Percentiles rank a stretch among this genome's conserved stretches.
Conservation (phyloP, 2,797 vertebrate genomes). For the Pteronotus mesoamericanus region DNA sequence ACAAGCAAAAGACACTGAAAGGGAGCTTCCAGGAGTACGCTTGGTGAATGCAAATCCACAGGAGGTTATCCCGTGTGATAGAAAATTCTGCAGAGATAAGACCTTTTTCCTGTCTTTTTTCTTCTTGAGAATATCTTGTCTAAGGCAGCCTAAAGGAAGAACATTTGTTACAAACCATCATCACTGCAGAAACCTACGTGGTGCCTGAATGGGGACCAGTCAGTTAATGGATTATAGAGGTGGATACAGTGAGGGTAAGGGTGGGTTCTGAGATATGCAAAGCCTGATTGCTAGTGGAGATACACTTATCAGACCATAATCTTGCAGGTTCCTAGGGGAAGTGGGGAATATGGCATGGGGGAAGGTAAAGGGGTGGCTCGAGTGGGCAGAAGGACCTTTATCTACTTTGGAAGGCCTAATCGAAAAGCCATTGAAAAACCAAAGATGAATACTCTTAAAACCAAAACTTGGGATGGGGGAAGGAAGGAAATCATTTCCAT, state of each 20-base stretch:
- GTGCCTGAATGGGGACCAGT: not conserved
- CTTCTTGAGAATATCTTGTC: slow-evolving; percentile 17
- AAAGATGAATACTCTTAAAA: not conserved
- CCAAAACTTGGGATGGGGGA: not conserved
- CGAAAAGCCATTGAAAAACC: not conserved
- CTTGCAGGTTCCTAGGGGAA: slow-evolving; percentile 33
- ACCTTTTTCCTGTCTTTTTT: not conserved
- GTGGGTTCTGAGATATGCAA: slow-evolving; percentile 68
- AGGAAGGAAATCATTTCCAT: not conserved
- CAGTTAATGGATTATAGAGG: not conserved
- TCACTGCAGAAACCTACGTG: not conserved
- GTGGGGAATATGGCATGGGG: not conserved
- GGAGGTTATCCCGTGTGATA: not conserved
- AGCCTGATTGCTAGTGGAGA: slow-evolving; percentile 12
- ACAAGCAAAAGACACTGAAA: not conserved
- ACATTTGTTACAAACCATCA: not conserved
- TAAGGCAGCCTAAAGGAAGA: not conserved
- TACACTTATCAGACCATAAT: slow-evolving; percentile 50
- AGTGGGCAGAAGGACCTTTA: not conserved
- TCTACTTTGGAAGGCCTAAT: not conserved
- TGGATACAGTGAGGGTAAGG: slow-evolving; percentile 11
- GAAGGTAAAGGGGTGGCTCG: not conserved
- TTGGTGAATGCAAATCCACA: not conserved
- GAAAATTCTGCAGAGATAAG: slow-evolving; percentile 50
- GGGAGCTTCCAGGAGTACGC: too few relatives aligned